Evolutionary conservation across 2,113 vertebrate genomes (phyloP), one percentile per base, ranked within the genome.

Genomic region (Passer domesticus): DNA sequence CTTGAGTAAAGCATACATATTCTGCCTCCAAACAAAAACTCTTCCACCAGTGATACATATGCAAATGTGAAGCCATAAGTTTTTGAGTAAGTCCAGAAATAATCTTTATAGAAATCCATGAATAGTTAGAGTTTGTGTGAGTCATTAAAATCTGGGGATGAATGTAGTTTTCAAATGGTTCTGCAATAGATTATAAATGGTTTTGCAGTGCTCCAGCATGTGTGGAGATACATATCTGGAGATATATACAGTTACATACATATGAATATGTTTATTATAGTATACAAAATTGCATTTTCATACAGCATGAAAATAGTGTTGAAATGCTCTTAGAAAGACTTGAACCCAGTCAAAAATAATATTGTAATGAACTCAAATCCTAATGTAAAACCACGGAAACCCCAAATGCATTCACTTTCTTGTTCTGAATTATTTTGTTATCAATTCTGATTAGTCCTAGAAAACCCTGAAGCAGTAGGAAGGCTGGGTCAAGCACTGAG

Each of bases 401-500:
- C 95, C 95, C 94, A 92, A 84, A 94, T 53, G 90, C 64, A 89
- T 87, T 94, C 49, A 30, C 46, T 96, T 95, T 84, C 93, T 96
- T 92, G 94, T 64, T 81, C 90, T 84, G 83, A 76, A 79, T 95
- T 72, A 95, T 92, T 95, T 92, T 96, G 79, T 95, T 93, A 94
- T 96, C 95, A 94, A 69, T 73, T 87, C 80, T 75, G 73, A 96
- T 96, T 96, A 96, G 90, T 60, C 64, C 76, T 96, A 68, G 92
- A 75, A 90, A 95, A 95, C 64, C 94, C 95, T 96, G 94, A 90
- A 96, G 96, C 90, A 53, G 86, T 84, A 84, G 92, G 94, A 97
- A 97, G 73, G 92, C 83, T 94, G 86, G 86, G 92, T 97, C 95
- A 97, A 96, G 64, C 76, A 89, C 69, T 12, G 60, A 27, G 46